Percentiles rank a stretch among this genome's conserved stretches.
These are phyloP conservation scores for Glaucomys volans DNA, from an alignment of 2,113 vertebrate species.

Conservation along the genomic window DNA sequence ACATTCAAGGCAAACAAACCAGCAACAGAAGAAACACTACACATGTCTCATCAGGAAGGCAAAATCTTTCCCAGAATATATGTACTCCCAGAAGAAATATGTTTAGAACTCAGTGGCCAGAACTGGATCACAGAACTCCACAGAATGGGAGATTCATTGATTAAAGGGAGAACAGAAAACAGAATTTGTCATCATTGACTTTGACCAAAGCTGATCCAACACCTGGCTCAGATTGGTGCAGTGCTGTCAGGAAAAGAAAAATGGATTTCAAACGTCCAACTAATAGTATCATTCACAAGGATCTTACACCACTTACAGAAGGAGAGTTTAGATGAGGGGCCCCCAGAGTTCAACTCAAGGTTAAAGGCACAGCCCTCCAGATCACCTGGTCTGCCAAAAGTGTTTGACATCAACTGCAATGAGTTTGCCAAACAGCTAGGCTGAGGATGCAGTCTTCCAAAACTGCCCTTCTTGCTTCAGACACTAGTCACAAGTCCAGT, in stretches of 20 bases:
- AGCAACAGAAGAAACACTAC: background rate
- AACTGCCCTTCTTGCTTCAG: background rate
- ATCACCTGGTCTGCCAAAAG: background rate
- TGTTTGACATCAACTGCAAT: background rate
- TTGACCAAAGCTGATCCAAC: background rate
- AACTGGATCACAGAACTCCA: background rate
- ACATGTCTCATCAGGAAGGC: background rate
- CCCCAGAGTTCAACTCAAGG: background rate
- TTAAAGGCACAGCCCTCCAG: background rate
- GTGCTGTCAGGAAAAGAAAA: slow-evolving; percentile 4
- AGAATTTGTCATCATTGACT: background rate
- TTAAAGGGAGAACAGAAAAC: background rate
- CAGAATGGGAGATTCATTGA: background rate
- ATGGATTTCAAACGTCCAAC: background rate
- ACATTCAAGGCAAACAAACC: background rate
- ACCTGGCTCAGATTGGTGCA: background rate
- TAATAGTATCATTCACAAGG: background rate
- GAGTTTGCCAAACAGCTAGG: background rate
- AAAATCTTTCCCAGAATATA: background rate
- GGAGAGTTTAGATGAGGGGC: background rate
- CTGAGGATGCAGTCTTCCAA: background rate
- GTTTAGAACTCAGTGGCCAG: background rate
- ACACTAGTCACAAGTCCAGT: background rate
- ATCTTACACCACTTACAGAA: background rate
- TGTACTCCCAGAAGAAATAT: background rate